Evolutionary conservation across 2,113 vertebrate species (phyloP), one percentile per base, ranked within the genome.

Genomic region (Oceanodroma tethys): DNA sequence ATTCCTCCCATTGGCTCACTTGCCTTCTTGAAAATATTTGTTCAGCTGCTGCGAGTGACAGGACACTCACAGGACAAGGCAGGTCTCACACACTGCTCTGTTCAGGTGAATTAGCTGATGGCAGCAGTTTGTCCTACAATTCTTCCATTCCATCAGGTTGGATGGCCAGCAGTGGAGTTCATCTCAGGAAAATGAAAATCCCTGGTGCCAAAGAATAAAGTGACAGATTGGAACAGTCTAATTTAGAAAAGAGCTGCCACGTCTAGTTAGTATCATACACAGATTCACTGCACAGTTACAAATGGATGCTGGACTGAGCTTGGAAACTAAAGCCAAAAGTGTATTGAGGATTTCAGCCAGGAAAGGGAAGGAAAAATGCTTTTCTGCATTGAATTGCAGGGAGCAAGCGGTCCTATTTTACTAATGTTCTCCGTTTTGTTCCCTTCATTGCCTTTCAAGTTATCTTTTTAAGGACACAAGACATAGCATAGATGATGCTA

Each of bases 221-320:
- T 4, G 91, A 87, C 91, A 96, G 96, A 95, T 95, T 97, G 95
- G 91, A 79, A 85, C 10, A 32, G 86, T 82, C 91, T 97, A 85
- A 95, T 97, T 95, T 82, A 90, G 95, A 95, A 72, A 81, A 95
- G 88, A 93, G 74, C 93, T 97, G 93, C 95, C 94, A 88, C 5
- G 7, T 95, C 84, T 85, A 85, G 84, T 97, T 94, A 97, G 67
- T 55, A 16, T 96, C 87, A 96, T 52, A 86, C 50, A 79, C 53
- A 93, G 78, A 90, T 47, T 90, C 10, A 2, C 74, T 82, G 93
- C 70, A 62, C 67, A 55, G 66, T 70, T 91, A 91, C 70, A 93
- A 96, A 95, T 80, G 81, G 70, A 91, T 89, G 73, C 45, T 95
- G 93, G 86, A 72, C 76, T 66, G 53, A 76, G 81, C 71, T 55